Evolutionary conservation across 2,797 vertebrate species (phyloP).

Genomic region (Stomatorhinus walkeri): DNA sequence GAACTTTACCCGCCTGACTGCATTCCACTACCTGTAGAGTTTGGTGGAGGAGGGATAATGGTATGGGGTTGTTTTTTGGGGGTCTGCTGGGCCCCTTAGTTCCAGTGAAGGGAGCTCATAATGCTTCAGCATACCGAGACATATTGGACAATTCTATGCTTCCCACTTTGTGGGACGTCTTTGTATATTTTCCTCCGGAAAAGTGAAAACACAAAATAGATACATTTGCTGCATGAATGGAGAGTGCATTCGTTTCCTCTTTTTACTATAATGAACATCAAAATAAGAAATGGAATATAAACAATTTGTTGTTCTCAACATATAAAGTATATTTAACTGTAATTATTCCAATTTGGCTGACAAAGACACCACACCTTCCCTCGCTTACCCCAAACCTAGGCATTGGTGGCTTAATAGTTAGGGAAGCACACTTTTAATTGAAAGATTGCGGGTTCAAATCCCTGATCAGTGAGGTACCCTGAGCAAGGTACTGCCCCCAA

Average conservation of each 20-base stretch:
- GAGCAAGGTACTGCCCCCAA: too few species aligned
- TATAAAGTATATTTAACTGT: conserved; percentile 21
- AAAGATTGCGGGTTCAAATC: neutral
- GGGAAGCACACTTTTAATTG: neutral
- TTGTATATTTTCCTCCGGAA: neutral
- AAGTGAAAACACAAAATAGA: conserved; percentile 23
- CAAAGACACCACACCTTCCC: conserved; percentile 33
- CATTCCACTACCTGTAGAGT: neutral
- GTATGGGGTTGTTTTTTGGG: neutral
- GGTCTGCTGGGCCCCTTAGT: neutral
- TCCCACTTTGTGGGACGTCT: neutral
- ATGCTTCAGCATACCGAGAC: neutral
- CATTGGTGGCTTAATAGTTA: neutral
- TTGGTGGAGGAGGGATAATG: neutral
- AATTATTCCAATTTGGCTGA: conserved; percentile 40
- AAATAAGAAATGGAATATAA: neutral
- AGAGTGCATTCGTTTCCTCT: conserved; percentile 28
- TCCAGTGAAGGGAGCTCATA: neutral
- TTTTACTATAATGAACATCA: conserved; percentile 33
- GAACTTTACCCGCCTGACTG: neutral
- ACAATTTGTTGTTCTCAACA: neutral
- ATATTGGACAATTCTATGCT: neutral
- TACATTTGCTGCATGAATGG: conserved; percentile 1
- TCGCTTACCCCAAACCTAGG: conserved; percentile 10
- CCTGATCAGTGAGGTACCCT: neutral